These are phyloP conservation scores for Psilopsiagon aymara DNA, from an alignment of 2,113 vertebrate genomes.

Conservation along the genomic window DNA sequence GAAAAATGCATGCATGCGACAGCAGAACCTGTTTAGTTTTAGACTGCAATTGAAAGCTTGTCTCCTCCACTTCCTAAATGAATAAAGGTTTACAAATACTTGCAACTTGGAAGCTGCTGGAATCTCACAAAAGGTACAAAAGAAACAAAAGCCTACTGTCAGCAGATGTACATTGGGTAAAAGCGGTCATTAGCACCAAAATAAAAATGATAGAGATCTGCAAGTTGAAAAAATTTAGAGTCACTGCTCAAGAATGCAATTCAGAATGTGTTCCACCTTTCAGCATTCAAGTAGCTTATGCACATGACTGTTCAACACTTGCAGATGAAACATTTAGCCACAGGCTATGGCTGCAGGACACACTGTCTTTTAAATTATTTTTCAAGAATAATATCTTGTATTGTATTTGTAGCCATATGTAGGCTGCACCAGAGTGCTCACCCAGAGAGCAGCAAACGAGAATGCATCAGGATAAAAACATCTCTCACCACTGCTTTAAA, in stretches of 20 bases:
- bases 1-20: background rate
- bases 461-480: background rate
- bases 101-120: background rate
- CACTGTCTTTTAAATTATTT: background rate
- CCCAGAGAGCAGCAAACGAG: background rate
- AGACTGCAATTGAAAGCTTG: background rate
- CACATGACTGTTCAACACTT: background rate
- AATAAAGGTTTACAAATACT: background rate
- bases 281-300: background rate
- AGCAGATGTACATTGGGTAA: background rate
- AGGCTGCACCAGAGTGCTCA: background rate
- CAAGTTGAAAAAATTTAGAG: background rate
- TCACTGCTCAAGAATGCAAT: background rate
- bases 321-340: background rate
- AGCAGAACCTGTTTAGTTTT: background rate
- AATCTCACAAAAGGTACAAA: background rate
- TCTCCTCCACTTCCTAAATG: background rate
- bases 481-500: background rate
- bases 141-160: background rate
- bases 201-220: background rate
- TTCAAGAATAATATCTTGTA: background rate
- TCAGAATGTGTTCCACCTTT: background rate
- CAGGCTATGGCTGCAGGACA: background rate
- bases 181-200: background rate
- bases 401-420: background rate